phyloP scores from a whole-genome alignment of 1,140 invertebrate genomes.

The Liolophura sinensis region DNA sequence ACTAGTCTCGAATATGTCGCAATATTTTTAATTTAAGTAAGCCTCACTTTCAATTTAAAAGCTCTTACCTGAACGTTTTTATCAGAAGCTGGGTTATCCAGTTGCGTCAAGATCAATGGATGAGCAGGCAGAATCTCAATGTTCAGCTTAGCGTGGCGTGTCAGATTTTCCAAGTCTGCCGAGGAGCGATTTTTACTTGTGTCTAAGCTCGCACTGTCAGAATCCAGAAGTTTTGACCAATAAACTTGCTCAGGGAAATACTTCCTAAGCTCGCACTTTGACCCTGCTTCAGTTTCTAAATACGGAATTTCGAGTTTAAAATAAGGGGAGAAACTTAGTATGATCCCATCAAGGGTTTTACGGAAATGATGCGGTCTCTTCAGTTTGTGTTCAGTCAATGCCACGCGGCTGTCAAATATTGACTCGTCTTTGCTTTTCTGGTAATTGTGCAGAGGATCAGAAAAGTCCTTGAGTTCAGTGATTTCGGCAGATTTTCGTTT shows the following conservation, averaged over 20 bases:
- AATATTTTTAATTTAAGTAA: too few relatives aligned
- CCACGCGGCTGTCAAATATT: conserved; percentile 46
- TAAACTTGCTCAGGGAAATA: conserved; percentile 83
- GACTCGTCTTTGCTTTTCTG: conserved; percentile 53
- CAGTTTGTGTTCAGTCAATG: conserved; percentile 38
- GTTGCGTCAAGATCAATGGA: conserved; percentile 72
- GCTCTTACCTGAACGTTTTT: conserved; percentile 37
- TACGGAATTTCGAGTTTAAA: conserved; percentile 84
- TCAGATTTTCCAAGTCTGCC: neutral
- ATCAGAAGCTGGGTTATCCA: conserved; percentile 66
- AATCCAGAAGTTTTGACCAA: conserved; percentile 66
- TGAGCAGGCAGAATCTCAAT: conserved; percentile 62
- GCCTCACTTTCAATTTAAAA: too few relatives aligned
- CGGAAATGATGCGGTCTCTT: conserved; percentile 65
- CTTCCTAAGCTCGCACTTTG: conserved; percentile 73
- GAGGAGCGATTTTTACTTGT: conserved; percentile 18
- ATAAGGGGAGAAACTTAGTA: conserved; percentile 85
- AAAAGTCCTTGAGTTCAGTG: conserved; percentile 51
- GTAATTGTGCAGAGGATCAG: conserved; percentile 56
- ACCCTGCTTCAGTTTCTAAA: conserved; percentile 81
- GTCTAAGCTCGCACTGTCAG: conserved; percentile 21
- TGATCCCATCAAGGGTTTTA: conserved; percentile 72
- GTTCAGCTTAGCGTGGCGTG: conserved; percentile 18
- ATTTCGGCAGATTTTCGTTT: conserved; percentile 9
- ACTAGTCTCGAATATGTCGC: too few relatives aligned